Base-by-base conservation (phyloP, 1,140 invertebrate species). In the Scaptodrosophila lebanonensis region DNA sequence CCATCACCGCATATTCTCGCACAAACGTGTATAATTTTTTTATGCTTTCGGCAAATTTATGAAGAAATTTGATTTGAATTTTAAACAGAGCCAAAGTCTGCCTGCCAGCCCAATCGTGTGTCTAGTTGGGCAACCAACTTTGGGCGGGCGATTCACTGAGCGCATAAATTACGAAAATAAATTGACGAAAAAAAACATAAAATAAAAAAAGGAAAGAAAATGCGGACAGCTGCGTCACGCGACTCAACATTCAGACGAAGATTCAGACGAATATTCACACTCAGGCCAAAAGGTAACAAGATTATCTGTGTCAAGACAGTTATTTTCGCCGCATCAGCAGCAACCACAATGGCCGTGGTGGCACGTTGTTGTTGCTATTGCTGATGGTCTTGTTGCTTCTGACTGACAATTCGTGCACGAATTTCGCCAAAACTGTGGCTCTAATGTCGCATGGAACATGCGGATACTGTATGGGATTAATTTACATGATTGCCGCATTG, bases 271-370 rank as follows among this genome's bases (percentile, higher is more conserved):
- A n/a, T n/a, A n/a, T n/a, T n/a, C n/a, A n/a, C n/a, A 38, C 35
- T 47, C 54, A 62, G 71, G 57, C 39, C 68, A 52, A 64, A 75
- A 72, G 73, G 73, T 84, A 84, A 84, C 82, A 45, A 84, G 82
- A 84, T 84, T 84, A 84, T 84, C 76, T 84, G 66, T 82, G 82
- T 84, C 75, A 84, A 84, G 82, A 84, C 82, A 84, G 84, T 84
- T 84, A 84, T 76, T 84, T 84, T 75, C 82, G 64, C 82, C 66
- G 82, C 82, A 72, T 84, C 82, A 84, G 69, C 69, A 68, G 59
- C 51, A 39, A 18, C 39, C n/a, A n/a, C n/a, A n/a, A n/a, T n/a
- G n/a, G n/a, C n/a, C n/a, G n/a, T n/a, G n/a, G n/a, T n/a, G n/a
- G n/a, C n/a, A n/a, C n/a, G 27, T 29, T 29, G 5, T 9, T 29